Conservation (phyloP, 2,888 invertebrate genomes). For the Synanthedon andrenaeformis region DNA sequence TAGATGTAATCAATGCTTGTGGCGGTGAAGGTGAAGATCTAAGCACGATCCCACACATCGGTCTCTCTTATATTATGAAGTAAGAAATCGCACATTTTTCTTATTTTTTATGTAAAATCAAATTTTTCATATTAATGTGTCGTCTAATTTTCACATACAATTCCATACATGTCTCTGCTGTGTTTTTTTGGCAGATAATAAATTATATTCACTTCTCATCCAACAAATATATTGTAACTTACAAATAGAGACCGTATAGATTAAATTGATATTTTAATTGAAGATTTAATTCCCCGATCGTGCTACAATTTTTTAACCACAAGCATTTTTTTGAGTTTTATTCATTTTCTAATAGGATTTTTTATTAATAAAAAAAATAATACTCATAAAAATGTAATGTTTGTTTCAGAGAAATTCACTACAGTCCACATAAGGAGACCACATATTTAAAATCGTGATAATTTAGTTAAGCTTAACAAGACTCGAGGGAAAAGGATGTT, state of each 20-base stretch:
- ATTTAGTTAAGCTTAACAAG: conserved; percentile 12
- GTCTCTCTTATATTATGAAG: conserved; percentile 69
- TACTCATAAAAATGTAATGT: conserved; percentile 2
- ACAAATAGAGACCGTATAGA: too few species aligned
- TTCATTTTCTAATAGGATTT: background rate
- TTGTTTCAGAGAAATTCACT: conserved; percentile 65
- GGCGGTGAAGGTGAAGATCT: conserved; percentile 83
- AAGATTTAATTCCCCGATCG: conserved; percentile 22
- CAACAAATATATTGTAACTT: too few species aligned
- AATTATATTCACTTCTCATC: too few species aligned
- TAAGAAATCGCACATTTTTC: conserved; percentile 41
- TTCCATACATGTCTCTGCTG: too few species aligned
- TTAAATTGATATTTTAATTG: too few species aligned
- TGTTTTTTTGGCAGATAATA: too few species aligned
- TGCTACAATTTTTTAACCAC: conserved; percentile 22
- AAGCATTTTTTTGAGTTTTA: conserved; percentile 32
- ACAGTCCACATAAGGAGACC: conserved; percentile 57
- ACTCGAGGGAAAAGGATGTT: conserved; percentile 21
- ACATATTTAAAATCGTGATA: conserved; percentile 53
- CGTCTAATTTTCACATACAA: too few species aligned
- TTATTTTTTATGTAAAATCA: conserved; percentile 1
- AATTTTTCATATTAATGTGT: too few species aligned
- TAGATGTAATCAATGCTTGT: conserved; percentile 91
- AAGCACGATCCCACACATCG: conserved; percentile 70
- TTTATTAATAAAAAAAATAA: background rate